A percentile compares a stretch with the other conserved stretches of the same genome.
Conservation (phyloP, 2,113 vertebrate genomes). For the Poeciliopsis prolifica region DNA sequence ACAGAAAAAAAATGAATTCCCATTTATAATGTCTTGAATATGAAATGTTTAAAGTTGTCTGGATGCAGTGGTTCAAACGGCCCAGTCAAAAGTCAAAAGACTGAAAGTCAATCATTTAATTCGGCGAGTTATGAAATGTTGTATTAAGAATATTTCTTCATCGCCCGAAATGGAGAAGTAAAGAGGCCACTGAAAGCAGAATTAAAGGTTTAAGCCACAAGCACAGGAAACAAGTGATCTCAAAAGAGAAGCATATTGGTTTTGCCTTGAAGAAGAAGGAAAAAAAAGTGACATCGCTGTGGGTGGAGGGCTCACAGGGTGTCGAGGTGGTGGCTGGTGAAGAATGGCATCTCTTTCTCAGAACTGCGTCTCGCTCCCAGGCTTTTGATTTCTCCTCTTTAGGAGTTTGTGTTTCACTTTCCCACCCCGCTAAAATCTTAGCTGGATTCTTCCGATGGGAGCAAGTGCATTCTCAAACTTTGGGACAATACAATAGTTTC, state of each 20-base stretch:
- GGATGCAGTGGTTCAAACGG: not conserved
- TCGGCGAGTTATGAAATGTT: not conserved
- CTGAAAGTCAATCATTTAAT: not conserved
- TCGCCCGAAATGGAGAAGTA: conserved; percentile 60
- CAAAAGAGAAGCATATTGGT: conserved; percentile 73
- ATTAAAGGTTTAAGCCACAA: conserved; percentile 70
- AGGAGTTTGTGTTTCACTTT: not conserved
- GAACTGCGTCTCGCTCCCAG: conserved; percentile 9
- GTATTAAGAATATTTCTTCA: conserved; percentile 20
- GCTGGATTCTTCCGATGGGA: not conserved
- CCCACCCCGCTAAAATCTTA: not conserved
- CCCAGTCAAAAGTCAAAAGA: not conserved
- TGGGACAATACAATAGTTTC: not conserved
- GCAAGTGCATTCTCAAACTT: not conserved
- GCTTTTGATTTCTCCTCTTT: not conserved
- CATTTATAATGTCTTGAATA: not conserved
- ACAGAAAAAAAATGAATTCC: too few species aligned
- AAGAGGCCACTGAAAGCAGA: conserved; percentile 70
- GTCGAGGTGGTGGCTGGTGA: conserved; percentile 13
- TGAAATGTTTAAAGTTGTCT: not conserved
- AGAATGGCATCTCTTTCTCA: conserved; percentile 30
- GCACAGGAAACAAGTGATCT: conserved; percentile 79
- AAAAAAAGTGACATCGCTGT: conserved; percentile 58
- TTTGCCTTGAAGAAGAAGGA: conserved; percentile 37
- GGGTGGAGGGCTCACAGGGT: conserved; percentile 35